Percentiles rank a stretch among this genome's conserved stretches.
Evolutionary conservation across 2,113 vertebrate species (phyloP).

Genomic region (Dunckerocampus dactyliophorus): DNA sequence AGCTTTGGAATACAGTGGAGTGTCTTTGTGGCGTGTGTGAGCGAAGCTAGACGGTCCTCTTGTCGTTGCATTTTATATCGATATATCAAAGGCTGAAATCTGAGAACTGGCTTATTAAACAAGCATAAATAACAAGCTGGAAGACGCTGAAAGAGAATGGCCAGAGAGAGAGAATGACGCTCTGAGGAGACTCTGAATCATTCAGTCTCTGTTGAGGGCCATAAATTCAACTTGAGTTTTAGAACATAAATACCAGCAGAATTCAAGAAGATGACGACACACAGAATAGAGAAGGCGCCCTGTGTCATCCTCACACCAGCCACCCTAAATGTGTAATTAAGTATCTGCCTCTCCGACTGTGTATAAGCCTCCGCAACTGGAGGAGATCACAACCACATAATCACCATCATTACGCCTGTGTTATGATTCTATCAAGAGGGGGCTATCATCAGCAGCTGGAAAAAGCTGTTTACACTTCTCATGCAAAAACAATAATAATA

Average conservation of each 20-base stretch:
- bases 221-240: background rate
- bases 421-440: background rate
- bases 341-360: background rate
- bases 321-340: too few relatives aligned
- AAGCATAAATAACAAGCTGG: background rate
- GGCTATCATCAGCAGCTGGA: background rate
- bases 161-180: background rate
- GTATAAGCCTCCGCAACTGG: background rate
- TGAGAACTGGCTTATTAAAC: background rate
- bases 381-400: background rate
- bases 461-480: background rate
- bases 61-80: constrained; percentile 4
- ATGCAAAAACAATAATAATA: background rate
- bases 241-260: background rate
- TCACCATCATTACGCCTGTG: background rate
- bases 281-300: too few relatives aligned
- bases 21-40: background rate
- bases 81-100: constrained; percentile 1
- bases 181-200: background rate
- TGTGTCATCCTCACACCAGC: too few relatives aligned
- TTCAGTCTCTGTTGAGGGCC: background rate
- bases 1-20: constrained; percentile 3
- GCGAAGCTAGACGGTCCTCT: constrained; percentile 1
- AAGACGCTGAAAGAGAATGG: background rate
- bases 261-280: background rate